Conservation (phyloP, 2,113 vertebrate genomes). For the Esox niger region DNA sequence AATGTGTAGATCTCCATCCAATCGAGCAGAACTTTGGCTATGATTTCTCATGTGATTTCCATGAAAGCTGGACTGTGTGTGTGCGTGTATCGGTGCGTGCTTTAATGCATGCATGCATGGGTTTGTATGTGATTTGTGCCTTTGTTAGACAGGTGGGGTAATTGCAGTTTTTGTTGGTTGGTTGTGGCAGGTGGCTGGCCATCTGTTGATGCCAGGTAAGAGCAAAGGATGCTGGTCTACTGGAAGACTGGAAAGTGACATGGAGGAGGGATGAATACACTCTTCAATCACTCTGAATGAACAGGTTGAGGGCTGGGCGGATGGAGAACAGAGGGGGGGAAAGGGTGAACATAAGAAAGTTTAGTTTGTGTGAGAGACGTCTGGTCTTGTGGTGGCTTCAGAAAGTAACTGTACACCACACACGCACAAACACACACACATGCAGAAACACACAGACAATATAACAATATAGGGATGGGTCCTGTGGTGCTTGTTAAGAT, state of each 20-base stretch:
- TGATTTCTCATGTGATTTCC: too few relatives aligned
- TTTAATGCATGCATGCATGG: slow-evolving; percentile 13
- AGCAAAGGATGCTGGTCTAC: slow-evolving; percentile 49
- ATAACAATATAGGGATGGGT: too few relatives aligned
- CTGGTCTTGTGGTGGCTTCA: too few relatives aligned
- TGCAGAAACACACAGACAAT: neutral
- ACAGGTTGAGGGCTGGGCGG: slow-evolving; percentile 44
- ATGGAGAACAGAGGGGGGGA: slow-evolving; percentile 8
- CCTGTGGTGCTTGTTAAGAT: too few relatives aligned
- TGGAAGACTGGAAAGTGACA: slow-evolving; percentile 48
- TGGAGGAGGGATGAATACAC: slow-evolving; percentile 44
- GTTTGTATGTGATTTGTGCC: slow-evolving; percentile 13
- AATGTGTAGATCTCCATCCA: too few relatives aligned
- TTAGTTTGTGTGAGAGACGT: slow-evolving; percentile 35
- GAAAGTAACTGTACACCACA: too few relatives aligned
- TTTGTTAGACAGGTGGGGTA: slow-evolving; percentile 66
- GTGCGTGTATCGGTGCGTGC: slow-evolving; percentile 12
- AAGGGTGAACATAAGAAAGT: slow-evolving; percentile 11
- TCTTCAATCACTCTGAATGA: slow-evolving; percentile 58
- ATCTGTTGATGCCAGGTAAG: slow-evolving; percentile 70
- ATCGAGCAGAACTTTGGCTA: too few relatives aligned
- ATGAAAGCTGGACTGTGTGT: too few relatives aligned
- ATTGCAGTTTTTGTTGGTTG: slow-evolving; percentile 67
- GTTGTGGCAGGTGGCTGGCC: slow-evolving; percentile 66
- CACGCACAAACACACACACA: neutral